phyloP scores from a whole-genome alignment of 2,888 invertebrate genomes.

The Lathronympha strigana region DNA sequence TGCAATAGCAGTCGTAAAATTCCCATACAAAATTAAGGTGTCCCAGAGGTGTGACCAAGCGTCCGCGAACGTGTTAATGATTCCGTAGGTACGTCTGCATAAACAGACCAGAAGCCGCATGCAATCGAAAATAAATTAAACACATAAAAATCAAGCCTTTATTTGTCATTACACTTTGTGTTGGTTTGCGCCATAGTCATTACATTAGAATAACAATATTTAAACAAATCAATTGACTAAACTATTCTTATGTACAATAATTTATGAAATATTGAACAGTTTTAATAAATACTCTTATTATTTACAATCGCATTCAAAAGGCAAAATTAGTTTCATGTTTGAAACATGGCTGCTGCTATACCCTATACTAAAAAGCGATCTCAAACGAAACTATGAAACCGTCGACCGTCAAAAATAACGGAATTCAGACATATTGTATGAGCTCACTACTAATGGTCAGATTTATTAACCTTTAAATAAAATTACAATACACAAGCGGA shows the following conservation, averaged over 20 bases:
- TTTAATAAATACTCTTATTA: slow-evolving; percentile 26
- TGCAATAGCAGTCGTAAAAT: too few species aligned
- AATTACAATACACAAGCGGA: too few species aligned
- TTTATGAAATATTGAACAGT: slow-evolving; percentile 31
- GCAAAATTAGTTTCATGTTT: not conserved
- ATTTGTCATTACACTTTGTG: slow-evolving; percentile 77
- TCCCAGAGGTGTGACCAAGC: too few species aligned
- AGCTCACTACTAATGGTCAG: too few species aligned
- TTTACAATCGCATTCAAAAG: slow-evolving; percentile 30
- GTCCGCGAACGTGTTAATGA: too few species aligned
- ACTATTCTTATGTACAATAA: slow-evolving; percentile 37
- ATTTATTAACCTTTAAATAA: too few species aligned
- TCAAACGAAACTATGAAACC: not conserved
- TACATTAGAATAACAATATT: slow-evolving; percentile 36
- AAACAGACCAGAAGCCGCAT: not conserved
- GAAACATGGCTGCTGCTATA: too few species aligned
- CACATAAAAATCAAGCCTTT: slow-evolving; percentile 72
- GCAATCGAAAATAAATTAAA: slow-evolving; percentile 48
- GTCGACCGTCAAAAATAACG: too few species aligned
- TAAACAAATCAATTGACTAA: slow-evolving; percentile 13
- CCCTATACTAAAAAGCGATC: too few species aligned
- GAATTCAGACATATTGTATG: too few species aligned
- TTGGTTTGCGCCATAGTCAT: slow-evolving; percentile 45
- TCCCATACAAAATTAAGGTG: too few species aligned
- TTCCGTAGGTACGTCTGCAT: too few species aligned